Conservation (phyloP, 2,797 vertebrate genomes). For the Hydrophis major region DNA sequence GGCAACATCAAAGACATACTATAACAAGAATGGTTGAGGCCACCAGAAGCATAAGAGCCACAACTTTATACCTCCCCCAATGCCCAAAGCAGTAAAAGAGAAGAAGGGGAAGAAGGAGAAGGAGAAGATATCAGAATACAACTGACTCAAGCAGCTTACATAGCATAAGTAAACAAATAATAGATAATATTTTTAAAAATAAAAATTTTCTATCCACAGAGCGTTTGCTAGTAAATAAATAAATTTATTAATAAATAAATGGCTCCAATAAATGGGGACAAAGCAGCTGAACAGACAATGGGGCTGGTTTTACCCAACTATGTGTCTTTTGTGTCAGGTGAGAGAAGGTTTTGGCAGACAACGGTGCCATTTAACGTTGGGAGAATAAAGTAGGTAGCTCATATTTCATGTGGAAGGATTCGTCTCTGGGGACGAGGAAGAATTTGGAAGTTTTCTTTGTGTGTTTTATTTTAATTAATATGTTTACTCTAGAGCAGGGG, state of each 20-base stretch:
- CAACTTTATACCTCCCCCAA: background rate
- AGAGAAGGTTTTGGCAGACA: background rate
- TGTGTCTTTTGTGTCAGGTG: background rate
- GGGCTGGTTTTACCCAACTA: background rate
- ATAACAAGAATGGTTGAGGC: background rate
- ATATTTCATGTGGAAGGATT: background rate
- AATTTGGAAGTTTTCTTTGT: background rate
- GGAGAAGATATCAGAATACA: background rate
- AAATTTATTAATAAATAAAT: background rate
- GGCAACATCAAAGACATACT: background rate
- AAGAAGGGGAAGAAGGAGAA: too few relatives aligned
- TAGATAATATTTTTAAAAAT: background rate
- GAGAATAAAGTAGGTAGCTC: background rate
- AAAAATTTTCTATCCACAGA: background rate
- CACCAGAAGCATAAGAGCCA: background rate
- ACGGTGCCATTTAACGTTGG: background rate
- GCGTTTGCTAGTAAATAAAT: background rate
- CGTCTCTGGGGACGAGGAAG: background rate
- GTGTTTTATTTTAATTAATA: background rate
- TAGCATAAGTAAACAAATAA: background rate
- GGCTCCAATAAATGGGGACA: background rate
- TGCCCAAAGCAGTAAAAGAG: background rate
- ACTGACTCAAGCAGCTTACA: background rate
- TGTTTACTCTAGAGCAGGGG: background rate
- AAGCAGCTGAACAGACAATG: background rate